Evolutionary conservation across 2,113 vertebrate genomes (phyloP).

Genomic region (Dermatemys mawii): DNA sequence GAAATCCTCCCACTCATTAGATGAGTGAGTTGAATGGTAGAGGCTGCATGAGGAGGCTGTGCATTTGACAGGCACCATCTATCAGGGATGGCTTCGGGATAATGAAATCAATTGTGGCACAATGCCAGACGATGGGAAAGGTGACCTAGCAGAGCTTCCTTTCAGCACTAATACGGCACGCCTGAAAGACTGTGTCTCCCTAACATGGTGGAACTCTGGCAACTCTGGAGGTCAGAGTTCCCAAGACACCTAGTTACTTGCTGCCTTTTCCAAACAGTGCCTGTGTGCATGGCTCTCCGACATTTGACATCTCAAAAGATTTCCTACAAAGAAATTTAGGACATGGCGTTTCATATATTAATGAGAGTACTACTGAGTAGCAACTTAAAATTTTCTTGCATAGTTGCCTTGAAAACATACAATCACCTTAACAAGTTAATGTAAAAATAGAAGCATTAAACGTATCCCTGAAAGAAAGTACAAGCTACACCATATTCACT

Average conservation of each 20-base stretch:
- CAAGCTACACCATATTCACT: not conserved
- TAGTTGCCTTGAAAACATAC: not conserved
- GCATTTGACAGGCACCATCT: constrained; percentile 10
- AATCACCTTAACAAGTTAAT: not conserved
- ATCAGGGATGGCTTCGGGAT: constrained; percentile 16
- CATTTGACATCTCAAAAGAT: not conserved
- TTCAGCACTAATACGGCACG: not conserved
- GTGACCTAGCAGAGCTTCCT: not conserved
- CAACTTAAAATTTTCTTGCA: not conserved
- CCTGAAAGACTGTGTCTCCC: not conserved
- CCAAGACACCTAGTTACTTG: not conserved
- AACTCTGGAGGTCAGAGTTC: not conserved
- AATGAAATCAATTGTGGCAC: constrained; percentile 15
- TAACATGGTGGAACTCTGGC: not conserved
- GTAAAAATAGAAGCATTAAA: not conserved
- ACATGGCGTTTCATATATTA: not conserved
- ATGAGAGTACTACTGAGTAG: not conserved
- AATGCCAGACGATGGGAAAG: not conserved
- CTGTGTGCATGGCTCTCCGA: not conserved
- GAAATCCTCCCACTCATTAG: not conserved
- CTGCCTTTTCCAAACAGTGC: not conserved
- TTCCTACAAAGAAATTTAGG: not conserved
- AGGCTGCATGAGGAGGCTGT: constrained; percentile 11
- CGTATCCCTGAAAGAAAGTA: not conserved
- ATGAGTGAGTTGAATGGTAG: not conserved